A percentile compares a stretch with the other conserved stretches of the same genome.
Evolutionary conservation across 2,797 vertebrate species (phyloP).

Genomic region (Nannoperca australis): DNA sequence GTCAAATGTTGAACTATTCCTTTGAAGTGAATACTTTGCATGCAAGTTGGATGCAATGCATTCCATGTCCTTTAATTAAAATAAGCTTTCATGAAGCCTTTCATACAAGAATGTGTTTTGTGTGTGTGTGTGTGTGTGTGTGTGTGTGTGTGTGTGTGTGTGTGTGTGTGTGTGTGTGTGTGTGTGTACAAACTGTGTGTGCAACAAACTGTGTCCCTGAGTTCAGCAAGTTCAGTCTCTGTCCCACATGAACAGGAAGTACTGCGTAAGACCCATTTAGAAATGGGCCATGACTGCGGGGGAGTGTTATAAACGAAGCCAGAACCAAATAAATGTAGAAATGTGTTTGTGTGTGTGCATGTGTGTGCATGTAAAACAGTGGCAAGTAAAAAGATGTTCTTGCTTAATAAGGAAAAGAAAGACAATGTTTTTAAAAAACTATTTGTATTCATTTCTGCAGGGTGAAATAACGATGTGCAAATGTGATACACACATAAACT

Average conservation of each 20-base stretch:
- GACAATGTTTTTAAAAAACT: not conserved
- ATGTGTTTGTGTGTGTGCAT: slow-evolving; percentile 1
- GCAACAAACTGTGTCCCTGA: slow-evolving; percentile 6
- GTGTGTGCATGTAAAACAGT: not conserved
- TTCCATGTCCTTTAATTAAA: not conserved
- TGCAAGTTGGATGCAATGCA: not conserved
- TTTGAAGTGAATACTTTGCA: not conserved
- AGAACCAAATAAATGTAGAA: slow-evolving; percentile 1
- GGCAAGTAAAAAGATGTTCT: not conserved
- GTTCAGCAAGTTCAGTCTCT: slow-evolving; percentile 14
- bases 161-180: not conserved
- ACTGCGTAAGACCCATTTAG: slow-evolving; percentile 35
- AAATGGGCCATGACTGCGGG: slow-evolving; percentile 47
- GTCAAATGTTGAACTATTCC: not conserved
- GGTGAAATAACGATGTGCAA: not conserved
- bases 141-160: not conserved
- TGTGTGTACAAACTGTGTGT: not conserved
- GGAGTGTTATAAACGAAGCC: slow-evolving; percentile 21
- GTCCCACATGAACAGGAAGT: slow-evolving; percentile 39
- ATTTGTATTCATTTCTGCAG: not conserved
- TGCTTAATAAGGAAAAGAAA: not conserved
- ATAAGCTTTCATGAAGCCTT: not conserved
- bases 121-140: too few species aligned
- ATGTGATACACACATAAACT: not conserved
- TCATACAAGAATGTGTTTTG: not conserved